A percentile compares a stretch with the other conserved stretches of the same genome.
Evolutionary conservation across 2,113 vertebrate species (phyloP).

Genomic region (Malurus elegans): DNA sequence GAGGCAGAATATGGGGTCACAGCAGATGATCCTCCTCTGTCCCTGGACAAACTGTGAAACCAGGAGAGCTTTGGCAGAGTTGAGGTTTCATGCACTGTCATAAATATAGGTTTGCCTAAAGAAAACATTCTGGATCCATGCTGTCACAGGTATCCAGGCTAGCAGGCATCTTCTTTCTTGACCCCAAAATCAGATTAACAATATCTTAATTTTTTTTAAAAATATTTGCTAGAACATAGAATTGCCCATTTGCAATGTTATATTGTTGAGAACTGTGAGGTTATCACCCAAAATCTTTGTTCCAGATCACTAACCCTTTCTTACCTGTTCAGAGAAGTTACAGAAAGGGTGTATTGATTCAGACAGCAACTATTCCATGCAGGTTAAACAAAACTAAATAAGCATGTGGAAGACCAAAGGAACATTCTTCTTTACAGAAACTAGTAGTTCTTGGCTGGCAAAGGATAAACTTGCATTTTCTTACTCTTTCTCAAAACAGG

Average conservation of each 20-base stretch:
- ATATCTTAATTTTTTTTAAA: background rate
- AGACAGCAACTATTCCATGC: background rate
- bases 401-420: background rate
- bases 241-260: background rate
- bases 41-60: slow-evolving; percentile 13
- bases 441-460: background rate
- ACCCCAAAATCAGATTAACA: background rate
- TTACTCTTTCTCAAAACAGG: background rate
- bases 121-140: background rate
- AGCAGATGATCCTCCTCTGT: background rate
- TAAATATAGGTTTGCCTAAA: slow-evolving; percentile 11
- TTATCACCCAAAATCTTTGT: background rate
- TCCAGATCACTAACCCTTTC: background rate
- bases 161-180: background rate
- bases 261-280: background rate
- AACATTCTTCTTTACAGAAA: background rate
- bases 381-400: background rate
- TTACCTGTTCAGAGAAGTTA: background rate
- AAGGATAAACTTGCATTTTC: background rate
- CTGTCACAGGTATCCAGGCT: background rate
- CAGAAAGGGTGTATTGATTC: background rate
- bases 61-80: background rate
- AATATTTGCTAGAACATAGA: background rate
- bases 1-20: background rate
- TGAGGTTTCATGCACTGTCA: background rate